phyloP scores from a whole-genome alignment of 1,140 invertebrate genomes.

The Epicauta chinensis region DNA sequence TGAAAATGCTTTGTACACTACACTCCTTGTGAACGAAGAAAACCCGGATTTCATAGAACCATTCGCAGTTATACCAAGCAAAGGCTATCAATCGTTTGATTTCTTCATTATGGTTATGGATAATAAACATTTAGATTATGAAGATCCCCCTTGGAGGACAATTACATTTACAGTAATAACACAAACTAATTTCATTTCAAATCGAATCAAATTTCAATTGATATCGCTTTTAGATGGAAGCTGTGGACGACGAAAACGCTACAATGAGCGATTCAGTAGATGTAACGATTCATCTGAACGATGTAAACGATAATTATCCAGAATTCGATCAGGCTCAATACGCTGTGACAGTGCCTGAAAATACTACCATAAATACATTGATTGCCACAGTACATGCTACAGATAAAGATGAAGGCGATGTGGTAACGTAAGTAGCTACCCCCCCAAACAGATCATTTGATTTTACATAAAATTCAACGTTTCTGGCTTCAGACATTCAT shows the following conservation, averaged over 20 bases:
- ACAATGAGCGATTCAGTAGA: neutral
- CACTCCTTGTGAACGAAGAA: slow-evolving; percentile 38
- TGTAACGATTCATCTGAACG: slow-evolving; percentile 43
- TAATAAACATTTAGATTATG: slow-evolving; percentile 49
- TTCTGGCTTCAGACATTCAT: slow-evolving; percentile 11
- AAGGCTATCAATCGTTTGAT: too few relatives aligned
- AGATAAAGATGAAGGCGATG: slow-evolving; percentile 47
- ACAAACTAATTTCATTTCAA: neutral
- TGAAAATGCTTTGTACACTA: slow-evolving; percentile 48
- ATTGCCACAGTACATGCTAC: slow-evolving; percentile 42
- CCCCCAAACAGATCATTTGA: neutral
- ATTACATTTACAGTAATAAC: slow-evolving; percentile 41
- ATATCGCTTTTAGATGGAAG: neutral
- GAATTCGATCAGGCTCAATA: slow-evolving; percentile 42
- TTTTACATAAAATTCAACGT: slow-evolving; percentile 4
- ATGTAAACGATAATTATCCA: slow-evolving; percentile 54
- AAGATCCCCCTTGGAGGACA: slow-evolving; percentile 42
- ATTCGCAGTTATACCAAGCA: slow-evolving; percentile 48
- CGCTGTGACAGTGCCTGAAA: slow-evolving; percentile 44
- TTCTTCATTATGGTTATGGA: slow-evolving; percentile 40
- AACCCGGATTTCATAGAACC: slow-evolving; percentile 36
- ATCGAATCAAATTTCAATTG: neutral
- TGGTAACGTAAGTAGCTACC: slow-evolving; percentile 44
- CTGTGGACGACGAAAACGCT: neutral
- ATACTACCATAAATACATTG: slow-evolving; percentile 38